Evolutionary conservation across 2,113 vertebrate genomes (phyloP).

Genomic region (Sapayoa aenigma): DNA sequence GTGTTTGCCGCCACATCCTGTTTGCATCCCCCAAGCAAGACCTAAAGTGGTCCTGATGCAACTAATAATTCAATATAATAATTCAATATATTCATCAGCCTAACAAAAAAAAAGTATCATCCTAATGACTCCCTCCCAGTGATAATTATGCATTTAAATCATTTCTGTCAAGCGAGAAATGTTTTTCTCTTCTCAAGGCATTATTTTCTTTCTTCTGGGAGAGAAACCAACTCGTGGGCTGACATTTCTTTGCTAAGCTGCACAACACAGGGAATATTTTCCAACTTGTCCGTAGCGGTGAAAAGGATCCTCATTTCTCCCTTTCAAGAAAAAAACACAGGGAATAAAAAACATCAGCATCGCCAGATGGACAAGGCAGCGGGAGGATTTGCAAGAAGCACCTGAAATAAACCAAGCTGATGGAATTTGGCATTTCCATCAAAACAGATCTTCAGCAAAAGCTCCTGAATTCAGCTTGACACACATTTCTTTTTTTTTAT

Average conservation of each 20-base stretch:
- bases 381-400: constrained; percentile 6
- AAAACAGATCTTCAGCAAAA: constrained; percentile 17
- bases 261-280: not conserved
- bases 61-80: not conserved
- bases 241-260: not conserved
- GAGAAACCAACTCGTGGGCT: not conserved
- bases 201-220: not conserved
- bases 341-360: not conserved
- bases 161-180: not conserved
- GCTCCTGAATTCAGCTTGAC: constrained; percentile 22
- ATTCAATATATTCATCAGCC: not conserved
- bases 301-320: not conserved
- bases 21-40: not conserved
- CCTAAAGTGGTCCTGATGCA: not conserved
- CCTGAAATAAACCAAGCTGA: constrained; percentile 45
- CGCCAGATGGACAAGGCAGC: constrained; percentile 53
- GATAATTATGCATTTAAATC: constrained; percentile 5
- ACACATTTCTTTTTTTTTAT: not conserved
- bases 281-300: not conserved
- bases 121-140: constrained; percentile 9
- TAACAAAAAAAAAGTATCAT: not conserved
- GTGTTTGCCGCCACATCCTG: not conserved
- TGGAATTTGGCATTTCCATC: constrained; percentile 38
- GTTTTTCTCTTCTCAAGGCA: not conserved
- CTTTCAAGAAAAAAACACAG: not conserved